Percentiles rank a stretch among this genome's conserved stretches.
Conservation (phyloP, 2,797 vertebrate genomes). For the Hirundo rustica region DNA sequence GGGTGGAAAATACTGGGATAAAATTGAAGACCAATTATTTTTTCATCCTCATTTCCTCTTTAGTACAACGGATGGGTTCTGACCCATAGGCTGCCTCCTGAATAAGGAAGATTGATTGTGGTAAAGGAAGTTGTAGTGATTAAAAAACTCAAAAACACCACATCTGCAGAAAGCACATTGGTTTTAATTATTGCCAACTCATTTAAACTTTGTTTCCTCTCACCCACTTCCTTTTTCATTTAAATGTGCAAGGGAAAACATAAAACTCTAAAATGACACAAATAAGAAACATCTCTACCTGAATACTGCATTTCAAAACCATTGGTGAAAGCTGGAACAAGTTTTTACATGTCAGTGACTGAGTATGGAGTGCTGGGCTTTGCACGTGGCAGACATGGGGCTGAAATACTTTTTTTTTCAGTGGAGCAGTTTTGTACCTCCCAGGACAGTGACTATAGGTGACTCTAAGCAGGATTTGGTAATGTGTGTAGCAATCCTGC, state of each 20-base stretch:
- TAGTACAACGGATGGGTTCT: not conserved
- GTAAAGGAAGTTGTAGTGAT: not conserved
- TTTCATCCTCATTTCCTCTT: not conserved
- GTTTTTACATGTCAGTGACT: not conserved
- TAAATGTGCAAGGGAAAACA: not conserved
- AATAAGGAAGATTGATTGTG: not conserved
- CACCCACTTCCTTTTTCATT: not conserved
- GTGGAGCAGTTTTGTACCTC: not conserved
- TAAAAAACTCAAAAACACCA: not conserved
- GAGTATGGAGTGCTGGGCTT: not conserved
- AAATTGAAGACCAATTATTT: not conserved
- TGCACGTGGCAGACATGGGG: fast-evolving
- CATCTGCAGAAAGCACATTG: not conserved
- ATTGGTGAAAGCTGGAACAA: not conserved
- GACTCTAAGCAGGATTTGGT: not conserved
- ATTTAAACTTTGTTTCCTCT: constrained; percentile 21
- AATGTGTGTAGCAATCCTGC: not conserved
- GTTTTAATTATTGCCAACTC: constrained; percentile 1
- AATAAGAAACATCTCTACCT: not conserved
- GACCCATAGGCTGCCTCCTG: not conserved
- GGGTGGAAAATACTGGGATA: not conserved
- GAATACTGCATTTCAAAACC: not conserved
- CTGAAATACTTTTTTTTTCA: not conserved
- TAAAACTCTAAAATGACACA: not conserved
- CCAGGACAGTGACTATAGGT: not conserved